These are phyloP conservation scores for Chaetodon trifasciatus DNA, from an alignment of 2,797 vertebrate genomes.

Conservation along the genomic window DNA sequence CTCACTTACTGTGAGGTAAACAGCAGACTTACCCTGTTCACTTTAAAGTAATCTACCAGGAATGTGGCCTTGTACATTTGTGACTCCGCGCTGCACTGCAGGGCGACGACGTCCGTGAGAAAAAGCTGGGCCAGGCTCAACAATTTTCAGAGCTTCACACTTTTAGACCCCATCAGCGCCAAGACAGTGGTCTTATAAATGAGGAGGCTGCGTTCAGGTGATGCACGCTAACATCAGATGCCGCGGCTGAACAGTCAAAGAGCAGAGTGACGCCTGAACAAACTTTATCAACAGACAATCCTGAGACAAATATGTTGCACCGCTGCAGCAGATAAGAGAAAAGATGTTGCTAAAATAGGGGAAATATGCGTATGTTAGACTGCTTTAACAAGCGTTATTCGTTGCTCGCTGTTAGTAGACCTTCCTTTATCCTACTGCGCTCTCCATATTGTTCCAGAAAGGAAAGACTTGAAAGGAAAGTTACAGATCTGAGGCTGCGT, in stretches of 20 bases:
- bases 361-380: constrained; percentile 16
- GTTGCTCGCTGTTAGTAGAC: constrained; percentile 30
- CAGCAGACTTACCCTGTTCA: not conserved
- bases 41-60: not conserved
- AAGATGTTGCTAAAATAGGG: constrained; percentile 15
- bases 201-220: not conserved
- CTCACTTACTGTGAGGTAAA: not conserved
- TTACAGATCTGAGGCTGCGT: constrained; percentile 53
- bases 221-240: not conserved
- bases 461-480: constrained; percentile 59
- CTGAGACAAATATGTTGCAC: not conserved
- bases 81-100: not conserved
- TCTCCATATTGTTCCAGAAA: constrained; percentile 36
- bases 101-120: not conserved
- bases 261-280: not conserved
- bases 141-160: not conserved
- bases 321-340: constrained; percentile 18
- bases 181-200: not conserved
- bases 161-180: not conserved
- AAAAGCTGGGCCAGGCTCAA: not conserved
- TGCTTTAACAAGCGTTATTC: constrained; percentile 38
- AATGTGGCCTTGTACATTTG: constrained; percentile 8
- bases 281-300: constrained; percentile 4
- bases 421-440: constrained; percentile 45
- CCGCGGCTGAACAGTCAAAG: not conserved